Percentiles rank a stretch among this genome's conserved stretches.
Conservation (phyloP, 2,888 invertebrate genomes). For the Quadroppia sp. region DNA sequence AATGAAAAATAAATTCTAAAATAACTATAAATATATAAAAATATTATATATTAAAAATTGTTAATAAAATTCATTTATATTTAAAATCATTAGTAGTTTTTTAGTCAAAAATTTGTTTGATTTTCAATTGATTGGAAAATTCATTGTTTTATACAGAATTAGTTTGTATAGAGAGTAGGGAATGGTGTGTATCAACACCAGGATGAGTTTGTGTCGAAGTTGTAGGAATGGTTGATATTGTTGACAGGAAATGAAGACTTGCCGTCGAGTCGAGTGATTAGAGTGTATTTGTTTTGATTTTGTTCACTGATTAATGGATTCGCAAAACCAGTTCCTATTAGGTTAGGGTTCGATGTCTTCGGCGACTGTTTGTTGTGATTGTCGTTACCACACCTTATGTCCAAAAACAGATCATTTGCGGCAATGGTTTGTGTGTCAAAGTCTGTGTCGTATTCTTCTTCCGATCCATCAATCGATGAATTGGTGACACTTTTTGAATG, state of each 20-base stretch:
- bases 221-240: neutral
- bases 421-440: slow-evolving; percentile 29
- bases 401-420: slow-evolving; percentile 22
- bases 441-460: slow-evolving; percentile 21
- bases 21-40: no score
- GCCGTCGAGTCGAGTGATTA: slow-evolving; percentile 23
- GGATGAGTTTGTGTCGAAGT: slow-evolving; percentile 16
- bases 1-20: no score
- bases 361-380: neutral
- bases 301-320: slow-evolving; percentile 25
- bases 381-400: neutral
- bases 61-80: no score
- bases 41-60: no score
- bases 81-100: no score
- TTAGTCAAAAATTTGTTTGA: no score
- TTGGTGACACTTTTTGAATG: neutral
- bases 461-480: neutral
- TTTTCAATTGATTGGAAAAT: neutral
- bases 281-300: slow-evolving; percentile 29
- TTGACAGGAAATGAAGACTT: slow-evolving; percentile 2
- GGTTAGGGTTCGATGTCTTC: neutral
- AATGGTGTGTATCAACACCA: slow-evolving; percentile 20
- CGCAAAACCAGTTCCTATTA: neutral
- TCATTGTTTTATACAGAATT: neutral
- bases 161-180: neutral